Conservation (phyloP, 2,797 vertebrate species). For the Sebastes ruberrimus region DNA sequence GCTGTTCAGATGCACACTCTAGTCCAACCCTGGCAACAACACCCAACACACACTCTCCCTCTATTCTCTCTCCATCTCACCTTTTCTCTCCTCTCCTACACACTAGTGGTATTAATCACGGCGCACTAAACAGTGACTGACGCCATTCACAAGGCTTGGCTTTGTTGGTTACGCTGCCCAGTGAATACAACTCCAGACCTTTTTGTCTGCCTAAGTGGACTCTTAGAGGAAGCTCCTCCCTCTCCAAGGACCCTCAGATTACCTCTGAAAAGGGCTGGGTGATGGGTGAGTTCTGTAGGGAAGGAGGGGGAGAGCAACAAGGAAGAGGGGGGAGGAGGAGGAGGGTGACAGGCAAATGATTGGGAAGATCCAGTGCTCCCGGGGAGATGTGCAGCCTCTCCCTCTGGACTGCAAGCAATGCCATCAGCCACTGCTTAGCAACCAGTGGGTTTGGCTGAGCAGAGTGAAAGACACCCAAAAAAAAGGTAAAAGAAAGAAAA, state of each 20-base stretch:
- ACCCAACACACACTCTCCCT: constrained; percentile 19
- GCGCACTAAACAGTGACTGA: constrained; percentile 87
- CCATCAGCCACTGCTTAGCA: constrained; percentile 92
- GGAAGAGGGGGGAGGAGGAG: constrained; percentile 29
- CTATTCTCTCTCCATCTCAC: constrained; percentile 47
- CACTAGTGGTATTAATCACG: constrained; percentile 90
- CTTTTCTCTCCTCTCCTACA: constrained; percentile 58
- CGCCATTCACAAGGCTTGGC: constrained; percentile 85
- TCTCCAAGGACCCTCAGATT: constrained; percentile 84
- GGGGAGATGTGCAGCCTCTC: constrained; percentile 79
- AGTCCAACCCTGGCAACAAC: constrained; percentile 7
- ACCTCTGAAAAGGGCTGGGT: constrained; percentile 82
- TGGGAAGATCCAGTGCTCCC: constrained; percentile 87
- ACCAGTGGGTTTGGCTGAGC: constrained; percentile 81
- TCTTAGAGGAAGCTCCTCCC: constrained; percentile 83
- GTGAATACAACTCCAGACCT: constrained; percentile 88
- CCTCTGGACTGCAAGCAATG: constrained; percentile 77
- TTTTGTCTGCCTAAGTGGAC: constrained; percentile 91
- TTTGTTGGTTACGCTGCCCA: constrained; percentile 84
- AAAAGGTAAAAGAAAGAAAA: constrained; percentile 39
- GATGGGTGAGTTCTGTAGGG: constrained; percentile 64
- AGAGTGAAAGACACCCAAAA: constrained; percentile 41
- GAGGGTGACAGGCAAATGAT: constrained; percentile 78
- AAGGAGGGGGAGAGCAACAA: constrained; percentile 43
- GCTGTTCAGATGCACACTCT: constrained; percentile 9